Evolutionary conservation across 2,113 vertebrate species (phyloP).

Genomic region (Scomber japonicus): DNA sequence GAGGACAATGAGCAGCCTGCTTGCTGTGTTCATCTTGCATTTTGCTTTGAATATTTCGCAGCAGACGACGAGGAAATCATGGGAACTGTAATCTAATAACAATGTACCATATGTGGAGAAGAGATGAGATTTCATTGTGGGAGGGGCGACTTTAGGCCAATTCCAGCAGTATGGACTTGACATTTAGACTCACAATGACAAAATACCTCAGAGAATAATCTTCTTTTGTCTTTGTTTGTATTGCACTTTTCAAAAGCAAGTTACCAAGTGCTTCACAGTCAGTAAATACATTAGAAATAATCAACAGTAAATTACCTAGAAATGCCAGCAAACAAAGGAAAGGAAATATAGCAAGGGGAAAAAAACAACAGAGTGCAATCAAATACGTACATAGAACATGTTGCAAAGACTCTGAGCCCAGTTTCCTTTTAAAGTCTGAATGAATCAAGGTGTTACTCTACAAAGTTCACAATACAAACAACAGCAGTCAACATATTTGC

Average conservation of each 20-base stretch:
- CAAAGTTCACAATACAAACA: not conserved
- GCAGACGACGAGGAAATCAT: constrained; percentile 55
- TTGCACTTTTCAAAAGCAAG: constrained; percentile 66
- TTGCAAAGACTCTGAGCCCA: not conserved
- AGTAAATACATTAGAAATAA: constrained; percentile 66
- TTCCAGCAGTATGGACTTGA: constrained; percentile 51
- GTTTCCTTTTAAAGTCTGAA: constrained; percentile 9
- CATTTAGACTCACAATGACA: constrained; percentile 74
- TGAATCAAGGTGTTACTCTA: constrained; percentile 12
- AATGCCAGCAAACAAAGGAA: constrained; percentile 56
- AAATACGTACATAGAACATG: not conserved
- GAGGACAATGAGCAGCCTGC: constrained; percentile 31
- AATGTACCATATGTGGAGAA: constrained; percentile 62
- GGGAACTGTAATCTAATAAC: constrained; percentile 72
- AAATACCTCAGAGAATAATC: constrained; percentile 70
- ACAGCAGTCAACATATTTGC: constrained; percentile 17
- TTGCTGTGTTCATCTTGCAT: constrained; percentile 31
- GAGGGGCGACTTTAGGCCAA: constrained; percentile 48
- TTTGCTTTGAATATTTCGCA: constrained; percentile 58
- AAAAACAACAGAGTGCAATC: constrained; percentile 1
- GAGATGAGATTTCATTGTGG: constrained; percentile 61
- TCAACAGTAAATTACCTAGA: constrained; percentile 51
- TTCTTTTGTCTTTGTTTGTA: constrained; percentile 60
- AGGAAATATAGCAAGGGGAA: constrained; percentile 1
- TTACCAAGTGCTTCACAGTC: constrained; percentile 60